Percentiles rank a stretch among this genome's conserved stretches.
phyloP scores from a whole-genome alignment of 1,140 invertebrate genomes.

The Druon quercuslanigerum region DNA sequence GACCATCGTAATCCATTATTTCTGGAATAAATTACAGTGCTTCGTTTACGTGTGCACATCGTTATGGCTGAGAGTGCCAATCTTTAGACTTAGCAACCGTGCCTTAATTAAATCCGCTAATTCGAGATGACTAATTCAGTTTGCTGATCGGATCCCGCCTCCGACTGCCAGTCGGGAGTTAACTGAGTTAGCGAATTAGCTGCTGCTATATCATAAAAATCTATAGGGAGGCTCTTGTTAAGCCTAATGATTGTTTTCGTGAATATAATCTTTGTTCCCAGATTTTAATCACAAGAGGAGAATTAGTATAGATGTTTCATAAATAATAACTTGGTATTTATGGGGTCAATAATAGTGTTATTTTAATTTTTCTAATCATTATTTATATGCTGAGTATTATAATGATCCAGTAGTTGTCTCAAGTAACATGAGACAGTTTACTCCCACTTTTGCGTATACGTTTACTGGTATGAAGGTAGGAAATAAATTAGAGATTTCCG shows the following conservation, averaged over 20 bases:
- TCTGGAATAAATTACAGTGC: background rate
- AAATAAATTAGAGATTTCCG: slow-evolving; percentile 47
- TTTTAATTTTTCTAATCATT: background rate
- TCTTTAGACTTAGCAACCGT: slow-evolving; percentile 48
- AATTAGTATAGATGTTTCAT: no score
- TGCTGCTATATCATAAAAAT: slow-evolving; percentile 48
- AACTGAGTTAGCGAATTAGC: slow-evolving; percentile 54
- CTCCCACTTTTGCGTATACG: background rate
- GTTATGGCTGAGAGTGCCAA: slow-evolving; percentile 48
- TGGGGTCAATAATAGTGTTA: background rate
- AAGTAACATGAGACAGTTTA: slow-evolving; percentile 7
- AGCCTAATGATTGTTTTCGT: background rate
- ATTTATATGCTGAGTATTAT: slow-evolving; percentile 2
- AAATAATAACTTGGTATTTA: no score
- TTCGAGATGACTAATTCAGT: slow-evolving; percentile 59
- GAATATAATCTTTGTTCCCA: no score
- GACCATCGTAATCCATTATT: slow-evolving; percentile 7
- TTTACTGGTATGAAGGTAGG: slow-evolving; percentile 32
- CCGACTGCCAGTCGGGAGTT: slow-evolving; percentile 50
- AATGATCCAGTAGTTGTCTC: background rate
- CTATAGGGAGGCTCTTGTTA: slow-evolving; percentile 39
- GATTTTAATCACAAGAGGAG: no score
- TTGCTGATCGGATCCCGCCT: slow-evolving; percentile 53
- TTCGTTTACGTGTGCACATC: slow-evolving; percentile 15
- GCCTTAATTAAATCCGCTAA: slow-evolving; percentile 55